Conservation (phyloP, 1,140 invertebrate species). For the Leucophenga varia region DNA sequence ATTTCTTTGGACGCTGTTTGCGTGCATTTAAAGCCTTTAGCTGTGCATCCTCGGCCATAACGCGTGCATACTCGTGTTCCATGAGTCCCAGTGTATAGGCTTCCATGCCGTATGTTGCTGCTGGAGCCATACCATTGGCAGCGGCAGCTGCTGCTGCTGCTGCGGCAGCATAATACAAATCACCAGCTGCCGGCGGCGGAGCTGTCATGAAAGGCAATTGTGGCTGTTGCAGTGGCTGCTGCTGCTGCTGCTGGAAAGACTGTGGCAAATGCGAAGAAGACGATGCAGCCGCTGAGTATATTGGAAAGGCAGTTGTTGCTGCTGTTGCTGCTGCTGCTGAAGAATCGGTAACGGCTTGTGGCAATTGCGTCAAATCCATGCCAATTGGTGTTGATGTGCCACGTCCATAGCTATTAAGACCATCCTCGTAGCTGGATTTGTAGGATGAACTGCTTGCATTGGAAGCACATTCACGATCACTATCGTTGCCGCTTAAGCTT, state of each 20-base stretch:
- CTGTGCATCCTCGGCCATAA: conserved; percentile 67
- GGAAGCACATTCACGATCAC: conserved; percentile 32
- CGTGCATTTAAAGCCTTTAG: conserved; percentile 64
- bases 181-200: conserved; percentile 19
- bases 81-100: conserved; percentile 53
- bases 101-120: conserved; percentile 42
- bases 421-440: conserved; percentile 41
- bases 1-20: conserved; percentile 84
- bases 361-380: conserved; percentile 11
- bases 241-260: conserved; percentile 5
- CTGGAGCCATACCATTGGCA: conserved; percentile 1
- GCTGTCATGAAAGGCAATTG: conserved; percentile 27
- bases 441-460: conserved; percentile 26
- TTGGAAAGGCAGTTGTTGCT: conserved; percentile 20
- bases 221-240: conserved; percentile 18
- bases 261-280: too few relatives aligned
- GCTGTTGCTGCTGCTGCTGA: conserved; percentile 23
- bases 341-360: too few relatives aligned
- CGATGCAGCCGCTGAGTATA: not conserved
- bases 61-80: conserved; percentile 67
- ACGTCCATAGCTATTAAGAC: conserved; percentile 31
- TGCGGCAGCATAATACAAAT: conserved; percentile 37
- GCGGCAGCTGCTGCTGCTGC: conserved; percentile 21
- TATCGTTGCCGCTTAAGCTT: conserved; percentile 32
- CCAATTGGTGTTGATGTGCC: conserved; percentile 29